phyloP scores from a whole-genome alignment of 1,140 invertebrate genomes.

The Ceratosolen solmsi region DNA sequence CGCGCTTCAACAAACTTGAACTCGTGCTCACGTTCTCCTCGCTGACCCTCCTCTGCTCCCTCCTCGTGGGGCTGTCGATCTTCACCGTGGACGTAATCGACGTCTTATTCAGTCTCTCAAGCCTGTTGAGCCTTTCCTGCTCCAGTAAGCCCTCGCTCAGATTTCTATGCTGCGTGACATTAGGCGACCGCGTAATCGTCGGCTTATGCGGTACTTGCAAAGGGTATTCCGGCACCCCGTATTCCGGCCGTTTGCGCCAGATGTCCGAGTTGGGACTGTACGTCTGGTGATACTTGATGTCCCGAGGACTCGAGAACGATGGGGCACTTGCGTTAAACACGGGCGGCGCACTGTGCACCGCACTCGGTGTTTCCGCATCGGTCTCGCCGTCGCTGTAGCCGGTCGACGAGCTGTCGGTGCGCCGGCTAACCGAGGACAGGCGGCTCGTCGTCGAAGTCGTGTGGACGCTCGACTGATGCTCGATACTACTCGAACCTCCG shows the following conservation, averaged over 20 bases:
- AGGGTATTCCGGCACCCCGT: conserved; percentile 54
- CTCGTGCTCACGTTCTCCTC: conserved; percentile 58
- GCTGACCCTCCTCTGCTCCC: conserved; percentile 65
- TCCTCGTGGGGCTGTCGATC: conserved; percentile 53
- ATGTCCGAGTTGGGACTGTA: conserved; percentile 64
- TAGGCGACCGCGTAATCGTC: conserved; percentile 65
- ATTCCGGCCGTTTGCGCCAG: conserved; percentile 64
- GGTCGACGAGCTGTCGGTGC: conserved; percentile 70
- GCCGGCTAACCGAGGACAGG: conserved; percentile 58
- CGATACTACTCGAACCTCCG: conserved; percentile 32
- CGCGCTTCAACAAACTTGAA: conserved; percentile 54
- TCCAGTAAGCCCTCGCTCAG: conserved; percentile 64
- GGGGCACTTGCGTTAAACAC: conserved; percentile 63
- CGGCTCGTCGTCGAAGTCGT: conserved; percentile 61
- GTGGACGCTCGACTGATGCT: conserved; percentile 60
- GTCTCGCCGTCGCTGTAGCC: conserved; percentile 75
- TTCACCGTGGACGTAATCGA: conserved; percentile 57
- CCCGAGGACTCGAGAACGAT: conserved; percentile 58
- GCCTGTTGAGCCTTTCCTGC: conserved; percentile 61
- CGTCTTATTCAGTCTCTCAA: conserved; percentile 65
- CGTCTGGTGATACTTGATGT: conserved; percentile 60
- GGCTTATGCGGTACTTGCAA: conserved; percentile 63
- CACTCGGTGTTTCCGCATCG: conserved; percentile 68
- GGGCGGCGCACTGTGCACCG: conserved; percentile 69
- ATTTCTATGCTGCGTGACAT: conserved; percentile 65